phyloP scores from a whole-genome alignment of 2,113 vertebrate species.

The Ceyx cyanopectus region DNA sequence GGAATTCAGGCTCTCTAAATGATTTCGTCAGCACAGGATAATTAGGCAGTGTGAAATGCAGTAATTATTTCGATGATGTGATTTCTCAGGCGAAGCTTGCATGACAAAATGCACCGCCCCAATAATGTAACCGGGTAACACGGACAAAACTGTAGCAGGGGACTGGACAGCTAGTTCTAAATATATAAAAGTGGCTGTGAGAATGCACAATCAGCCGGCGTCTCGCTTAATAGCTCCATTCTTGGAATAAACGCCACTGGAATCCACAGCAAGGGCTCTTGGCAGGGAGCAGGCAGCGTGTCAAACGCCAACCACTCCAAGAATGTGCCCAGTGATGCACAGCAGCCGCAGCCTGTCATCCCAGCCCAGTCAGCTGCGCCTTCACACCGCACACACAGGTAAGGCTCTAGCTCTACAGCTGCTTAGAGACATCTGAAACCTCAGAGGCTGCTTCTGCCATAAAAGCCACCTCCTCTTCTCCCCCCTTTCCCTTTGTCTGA shows the following conservation, averaged over 20 bases:
- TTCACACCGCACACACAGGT: not conserved
- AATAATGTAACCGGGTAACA: not conserved
- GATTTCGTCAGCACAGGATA: not conserved
- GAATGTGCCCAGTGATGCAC: not conserved
- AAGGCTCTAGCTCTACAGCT: rapidly evolving
- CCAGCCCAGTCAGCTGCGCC: rapidly evolving
- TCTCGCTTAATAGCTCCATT: not conserved
- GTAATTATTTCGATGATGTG: constrained; percentile 8
- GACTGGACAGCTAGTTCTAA: not conserved
- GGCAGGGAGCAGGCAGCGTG: not conserved
- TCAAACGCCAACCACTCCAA: not conserved
- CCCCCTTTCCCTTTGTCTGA: not conserved
- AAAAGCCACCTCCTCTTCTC: not conserved
- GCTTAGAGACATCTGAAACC: not conserved
- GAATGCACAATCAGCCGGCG: not conserved
- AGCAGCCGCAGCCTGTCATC: not conserved
- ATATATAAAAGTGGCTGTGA: not conserved
- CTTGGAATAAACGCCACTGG: not conserved
- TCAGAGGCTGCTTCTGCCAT: not conserved
- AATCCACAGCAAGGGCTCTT: not conserved
- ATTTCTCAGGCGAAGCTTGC: constrained; percentile 23
- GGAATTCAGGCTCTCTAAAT: constrained; percentile 19
- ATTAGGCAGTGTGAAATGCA: constrained; percentile 38
- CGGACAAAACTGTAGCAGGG: not conserved
- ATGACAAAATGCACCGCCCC: not conserved